A percentile compares a stretch with the other conserved stretches of the same genome.
Evolutionary conservation across 2,888 invertebrate genomes (phyloP).

Genomic region (Tenodera sinensis): DNA sequence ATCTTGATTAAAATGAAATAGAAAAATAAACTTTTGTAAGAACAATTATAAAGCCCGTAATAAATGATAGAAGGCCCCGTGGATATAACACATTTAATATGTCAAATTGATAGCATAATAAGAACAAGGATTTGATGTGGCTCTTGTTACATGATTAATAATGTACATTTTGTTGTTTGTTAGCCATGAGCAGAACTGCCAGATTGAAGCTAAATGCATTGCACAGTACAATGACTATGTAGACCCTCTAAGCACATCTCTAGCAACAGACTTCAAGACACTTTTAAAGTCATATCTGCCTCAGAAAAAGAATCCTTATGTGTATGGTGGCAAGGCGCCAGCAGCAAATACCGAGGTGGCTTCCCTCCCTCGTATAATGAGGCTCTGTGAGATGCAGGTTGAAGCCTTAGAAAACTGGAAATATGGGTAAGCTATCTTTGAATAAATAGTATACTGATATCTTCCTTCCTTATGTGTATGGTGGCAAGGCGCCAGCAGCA

Average conservation of each 20-base stretch:
- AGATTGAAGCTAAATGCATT: neutral
- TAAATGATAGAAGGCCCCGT: too few species aligned
- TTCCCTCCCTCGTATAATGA: neutral
- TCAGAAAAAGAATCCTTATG: neutral
- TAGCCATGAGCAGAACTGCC: neutral
- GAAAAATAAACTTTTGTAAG: too few species aligned
- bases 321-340: neutral
- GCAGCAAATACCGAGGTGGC: neutral
- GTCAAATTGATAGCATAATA: too few species aligned
- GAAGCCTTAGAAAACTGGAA: constrained; percentile 12
- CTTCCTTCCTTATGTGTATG: neutral
- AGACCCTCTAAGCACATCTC: neutral
- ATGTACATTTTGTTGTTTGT: too few species aligned
- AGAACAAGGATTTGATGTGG: too few species aligned
- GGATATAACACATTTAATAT: too few species aligned
- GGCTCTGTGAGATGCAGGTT: constrained; percentile 1
- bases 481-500: neutral
- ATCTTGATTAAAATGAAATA: too few species aligned
- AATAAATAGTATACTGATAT: too few species aligned
- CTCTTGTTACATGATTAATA: too few species aligned
- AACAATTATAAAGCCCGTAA: too few species aligned
- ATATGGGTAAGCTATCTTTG: constrained; percentile 12
- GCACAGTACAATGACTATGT: neutral
- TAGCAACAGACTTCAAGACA: neutral
- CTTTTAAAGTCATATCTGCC: neutral